A percentile compares a stretch with the other conserved stretches of the same genome.
Conservation (phyloP, 1,140 invertebrate genomes). For the Teleogryllus occipitalis region DNA sequence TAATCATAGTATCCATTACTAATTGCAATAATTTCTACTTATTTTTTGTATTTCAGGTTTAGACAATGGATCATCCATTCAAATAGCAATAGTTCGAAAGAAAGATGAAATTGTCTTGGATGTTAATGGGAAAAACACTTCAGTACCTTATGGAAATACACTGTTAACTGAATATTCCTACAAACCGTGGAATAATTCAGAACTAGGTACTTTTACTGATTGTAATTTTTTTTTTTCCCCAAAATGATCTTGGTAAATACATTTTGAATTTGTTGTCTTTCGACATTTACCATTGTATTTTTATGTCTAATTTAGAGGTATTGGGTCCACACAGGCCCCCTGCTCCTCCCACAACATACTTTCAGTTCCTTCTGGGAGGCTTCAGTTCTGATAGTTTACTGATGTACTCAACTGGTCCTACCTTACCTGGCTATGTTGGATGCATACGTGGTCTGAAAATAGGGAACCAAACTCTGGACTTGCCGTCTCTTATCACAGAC, state of each 20-base stretch:
- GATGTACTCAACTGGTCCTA: constrained; percentile 48
- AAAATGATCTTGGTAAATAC: not conserved
- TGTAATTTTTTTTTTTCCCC: not conserved
- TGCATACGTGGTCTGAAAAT: constrained; percentile 85
- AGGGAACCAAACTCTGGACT: constrained; percentile 64
- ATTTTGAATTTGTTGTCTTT: not conserved
- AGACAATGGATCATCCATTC: constrained; percentile 71
- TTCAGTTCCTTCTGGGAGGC: constrained; percentile 75
- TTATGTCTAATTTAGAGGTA: constrained; percentile 49
- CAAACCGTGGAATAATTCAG: constrained; percentile 75
- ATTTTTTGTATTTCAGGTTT: constrained; percentile 40
- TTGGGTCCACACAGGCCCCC: constrained; percentile 74
- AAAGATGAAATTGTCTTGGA: constrained; percentile 66
- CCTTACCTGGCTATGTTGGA: constrained; percentile 69
- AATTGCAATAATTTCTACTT: not conserved
- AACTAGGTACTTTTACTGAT: constrained; percentile 47
- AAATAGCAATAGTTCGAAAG: constrained; percentile 69
- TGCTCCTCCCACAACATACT: constrained; percentile 73
- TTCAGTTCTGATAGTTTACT: constrained; percentile 66
- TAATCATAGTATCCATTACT: not conserved
- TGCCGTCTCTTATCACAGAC: constrained; percentile 61
- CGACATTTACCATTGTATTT: not conserved
- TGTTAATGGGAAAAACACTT: constrained; percentile 70
- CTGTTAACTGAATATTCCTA: constrained; percentile 68
- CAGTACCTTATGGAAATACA: constrained; percentile 56